These are phyloP conservation scores for Andinoacara biseriatus DNA, from an alignment of 2,113 vertebrate genomes.

Conservation along the genomic window DNA sequence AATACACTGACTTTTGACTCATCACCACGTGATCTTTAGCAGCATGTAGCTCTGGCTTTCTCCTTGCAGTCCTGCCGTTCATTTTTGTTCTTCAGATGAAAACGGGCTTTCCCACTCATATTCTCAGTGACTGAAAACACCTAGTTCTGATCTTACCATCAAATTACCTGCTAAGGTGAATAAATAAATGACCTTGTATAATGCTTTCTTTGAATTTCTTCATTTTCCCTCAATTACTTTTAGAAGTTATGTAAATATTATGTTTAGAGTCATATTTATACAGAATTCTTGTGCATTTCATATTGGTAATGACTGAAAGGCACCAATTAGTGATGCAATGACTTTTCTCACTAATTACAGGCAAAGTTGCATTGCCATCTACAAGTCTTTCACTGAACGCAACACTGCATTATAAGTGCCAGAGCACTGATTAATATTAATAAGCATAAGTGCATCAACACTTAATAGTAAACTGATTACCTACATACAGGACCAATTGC, in stretches of 20 bases:
- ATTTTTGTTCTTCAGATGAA: neutral
- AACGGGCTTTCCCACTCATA: neutral
- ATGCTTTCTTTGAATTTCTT: neutral
- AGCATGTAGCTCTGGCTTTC: neutral
- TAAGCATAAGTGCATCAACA: neutral
- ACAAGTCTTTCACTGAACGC: neutral
- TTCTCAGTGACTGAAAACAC: neutral
- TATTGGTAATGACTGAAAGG: neutral
- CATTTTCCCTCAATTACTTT: neutral
- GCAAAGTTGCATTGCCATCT: neutral
- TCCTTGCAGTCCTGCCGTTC: neutral
- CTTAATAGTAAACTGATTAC: neutral
- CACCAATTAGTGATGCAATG: neutral
- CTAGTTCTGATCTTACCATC: neutral
- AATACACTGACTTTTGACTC: neutral
- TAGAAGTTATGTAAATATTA: neutral
- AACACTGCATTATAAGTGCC: neutral
- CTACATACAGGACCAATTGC: neutral
- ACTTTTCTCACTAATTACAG: neutral
- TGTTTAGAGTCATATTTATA: neutral
- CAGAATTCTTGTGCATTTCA: neutral
- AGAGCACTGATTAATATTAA: neutral
- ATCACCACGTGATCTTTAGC: neutral
- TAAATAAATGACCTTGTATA: neutral
- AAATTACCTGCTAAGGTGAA: neutral